Conservation (phyloP, 2,888 invertebrate genomes). For the Pheosia tremula region DNA sequence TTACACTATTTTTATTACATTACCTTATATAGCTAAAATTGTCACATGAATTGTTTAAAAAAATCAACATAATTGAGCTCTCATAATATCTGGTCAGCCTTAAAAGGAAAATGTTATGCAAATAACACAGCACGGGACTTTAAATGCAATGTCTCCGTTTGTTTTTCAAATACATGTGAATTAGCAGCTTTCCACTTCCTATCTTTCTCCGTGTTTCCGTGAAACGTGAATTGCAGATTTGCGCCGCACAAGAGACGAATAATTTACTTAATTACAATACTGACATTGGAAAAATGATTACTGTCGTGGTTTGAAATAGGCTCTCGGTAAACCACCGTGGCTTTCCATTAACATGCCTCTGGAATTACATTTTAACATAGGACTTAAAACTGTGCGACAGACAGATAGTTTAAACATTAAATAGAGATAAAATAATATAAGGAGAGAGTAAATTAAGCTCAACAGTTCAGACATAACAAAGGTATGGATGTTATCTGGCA, state of each 20-base stretch:
- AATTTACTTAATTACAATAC: slow-evolving; percentile 17
- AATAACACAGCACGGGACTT: slow-evolving; percentile 12
- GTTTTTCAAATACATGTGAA: slow-evolving; percentile 18
- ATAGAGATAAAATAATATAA: too few relatives aligned
- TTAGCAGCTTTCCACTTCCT: slow-evolving; percentile 31
- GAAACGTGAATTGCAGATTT: slow-evolving; percentile 11
- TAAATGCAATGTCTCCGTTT: slow-evolving; percentile 10
- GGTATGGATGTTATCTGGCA: too few relatives aligned
- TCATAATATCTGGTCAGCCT: not conserved
- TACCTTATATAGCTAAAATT: too few relatives aligned
- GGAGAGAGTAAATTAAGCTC: too few relatives aligned
- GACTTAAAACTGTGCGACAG: too few relatives aligned
- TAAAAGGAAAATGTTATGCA: slow-evolving; percentile 6
- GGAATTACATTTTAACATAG: too few relatives aligned
- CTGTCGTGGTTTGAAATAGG: not conserved
- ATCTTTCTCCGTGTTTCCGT: not conserved
- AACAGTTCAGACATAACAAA: too few relatives aligned
- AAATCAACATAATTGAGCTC: not conserved
- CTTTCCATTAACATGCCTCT: too few relatives aligned
- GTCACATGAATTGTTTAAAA: not conserved
- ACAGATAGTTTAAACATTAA: too few relatives aligned
- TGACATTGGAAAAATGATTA: not conserved
- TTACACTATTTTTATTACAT: too few relatives aligned
- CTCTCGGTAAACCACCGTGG: too few relatives aligned
- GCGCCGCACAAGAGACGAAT: slow-evolving; percentile 18